Conservation (phyloP, 2,888 invertebrate species). For the Bimastos eiseni region DNA sequence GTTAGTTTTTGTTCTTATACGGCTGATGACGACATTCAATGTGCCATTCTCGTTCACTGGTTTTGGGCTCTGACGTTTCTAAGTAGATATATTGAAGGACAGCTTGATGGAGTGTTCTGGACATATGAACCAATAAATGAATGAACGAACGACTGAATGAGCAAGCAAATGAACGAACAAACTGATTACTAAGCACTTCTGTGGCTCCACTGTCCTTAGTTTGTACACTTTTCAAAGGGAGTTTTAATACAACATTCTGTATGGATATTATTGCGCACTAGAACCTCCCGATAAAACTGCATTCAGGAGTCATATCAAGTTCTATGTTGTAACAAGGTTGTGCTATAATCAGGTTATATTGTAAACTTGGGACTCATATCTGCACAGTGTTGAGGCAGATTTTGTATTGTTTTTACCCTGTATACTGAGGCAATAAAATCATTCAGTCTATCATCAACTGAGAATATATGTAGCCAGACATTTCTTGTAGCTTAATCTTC, state of each 20-base stretch:
- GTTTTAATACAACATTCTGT: neutral
- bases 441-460: too few relatives aligned
- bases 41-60: neutral
- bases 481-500: neutral
- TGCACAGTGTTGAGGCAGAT: too few relatives aligned
- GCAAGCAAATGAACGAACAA: neutral
- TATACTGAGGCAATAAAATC: too few relatives aligned
- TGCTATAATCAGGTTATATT: too few relatives aligned
- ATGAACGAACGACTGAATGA: neutral
- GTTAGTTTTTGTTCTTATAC: neutral
- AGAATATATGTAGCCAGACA: too few relatives aligned
- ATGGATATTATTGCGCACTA: neutral
- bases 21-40: neutral
- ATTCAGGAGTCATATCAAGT: neutral
- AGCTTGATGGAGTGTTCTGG: neutral
- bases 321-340: too few relatives aligned
- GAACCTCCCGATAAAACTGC: neutral
- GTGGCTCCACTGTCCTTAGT: neutral
- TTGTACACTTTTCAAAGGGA: neutral
- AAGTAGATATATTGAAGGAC: neutral
- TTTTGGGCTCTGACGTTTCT: neutral
- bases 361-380: too few relatives aligned
- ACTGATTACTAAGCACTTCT: neutral
- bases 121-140: too few relatives aligned
- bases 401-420: too few relatives aligned